Base-by-base conservation (phyloP, 2,888 invertebrate species). In the Lepidocyrtoides sp. region DNA sequence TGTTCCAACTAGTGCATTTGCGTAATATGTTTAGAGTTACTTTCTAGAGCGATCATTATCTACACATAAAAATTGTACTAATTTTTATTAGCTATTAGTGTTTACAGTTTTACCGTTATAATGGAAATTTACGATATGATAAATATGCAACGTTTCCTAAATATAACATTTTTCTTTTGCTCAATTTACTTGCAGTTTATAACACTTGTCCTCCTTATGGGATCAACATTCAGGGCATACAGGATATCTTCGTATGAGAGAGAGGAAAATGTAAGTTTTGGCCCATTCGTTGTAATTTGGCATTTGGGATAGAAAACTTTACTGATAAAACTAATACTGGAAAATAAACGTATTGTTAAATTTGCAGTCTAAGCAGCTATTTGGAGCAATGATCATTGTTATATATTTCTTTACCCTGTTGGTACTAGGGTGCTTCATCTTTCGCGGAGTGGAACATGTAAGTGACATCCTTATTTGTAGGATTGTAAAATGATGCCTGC, bases 381-480 rank as follows among this genome's bases (percentile, higher is more conserved):
- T 92, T 36, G 92, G 92, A 48, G 92, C 90, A 3, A 44, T 89
- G 57, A 72, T 91, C 14, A 91, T 92, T 20, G 88, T 91, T 12
- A 81, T 72, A n/a, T 92, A 92, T 48, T 92, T 92, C 86, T 91
- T 92, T 44, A 83, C 91, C 12, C 66, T 92, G n/a, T 75, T 92
- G 36, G 48, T 90, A 48, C 90, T 92, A 12, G 91, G 91, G 20
- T 90, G 91, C 77, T 91, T 92, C 81, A 92, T 92, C 32, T 92
- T 92, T 51, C 87, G 92, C 8, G 92, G 91, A n/a, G 90, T 91
- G 17, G 92, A 92, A 82, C 90, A 92, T 91, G 91, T 91, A 83
- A 72, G 69, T 20, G 60, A 23, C 1, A 66, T 17, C 29, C 4
- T 32, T 2, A 26, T 23, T 12, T 44, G 14, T 20, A 84, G 5